Percentiles rank a stretch among this genome's conserved stretches.
These are phyloP conservation scores for Dugesia japonica DNA, from an alignment of 2,888 invertebrate species.

Conservation along the genomic window DNA sequence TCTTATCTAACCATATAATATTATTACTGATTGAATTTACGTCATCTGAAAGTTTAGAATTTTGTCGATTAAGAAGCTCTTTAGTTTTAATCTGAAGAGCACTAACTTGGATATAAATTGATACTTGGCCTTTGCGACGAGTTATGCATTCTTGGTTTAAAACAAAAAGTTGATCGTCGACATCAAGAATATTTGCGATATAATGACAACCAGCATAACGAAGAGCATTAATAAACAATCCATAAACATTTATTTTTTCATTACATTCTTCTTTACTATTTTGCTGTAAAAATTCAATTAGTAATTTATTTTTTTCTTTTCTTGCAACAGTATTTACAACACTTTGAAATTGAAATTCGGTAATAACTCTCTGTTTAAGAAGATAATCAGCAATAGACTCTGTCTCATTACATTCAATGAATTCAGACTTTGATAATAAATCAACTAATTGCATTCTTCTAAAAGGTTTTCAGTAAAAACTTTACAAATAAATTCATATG, in stretches of 20 bases:
- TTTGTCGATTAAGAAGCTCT: background rate
- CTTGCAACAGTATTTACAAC: background rate
- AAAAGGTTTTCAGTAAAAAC: no score
- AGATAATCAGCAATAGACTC: background rate
- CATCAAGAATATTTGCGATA: background rate
- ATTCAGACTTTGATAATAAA: background rate
- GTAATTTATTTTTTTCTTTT: background rate
- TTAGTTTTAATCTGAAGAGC: background rate
- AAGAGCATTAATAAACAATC: background rate
- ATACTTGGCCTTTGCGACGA: background rate
- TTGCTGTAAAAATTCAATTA: background rate
- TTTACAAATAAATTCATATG: constrained; percentile 16
- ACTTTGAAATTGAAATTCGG: background rate
- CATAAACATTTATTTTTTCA: background rate
- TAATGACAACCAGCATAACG: background rate
- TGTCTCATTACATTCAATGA: background rate
- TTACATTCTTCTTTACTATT: background rate
- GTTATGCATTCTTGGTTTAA: background rate
- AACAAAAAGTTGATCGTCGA: background rate
- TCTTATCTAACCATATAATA: background rate
- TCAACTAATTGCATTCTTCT: background rate
- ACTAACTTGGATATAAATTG: background rate
- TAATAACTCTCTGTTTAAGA: background rate
- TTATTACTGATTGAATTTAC: background rate
- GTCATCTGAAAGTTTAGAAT: background rate